These are phyloP conservation scores for Buceros bicornis DNA, from an alignment of 2,797 vertebrate genomes.

Conservation along the genomic window DNA sequence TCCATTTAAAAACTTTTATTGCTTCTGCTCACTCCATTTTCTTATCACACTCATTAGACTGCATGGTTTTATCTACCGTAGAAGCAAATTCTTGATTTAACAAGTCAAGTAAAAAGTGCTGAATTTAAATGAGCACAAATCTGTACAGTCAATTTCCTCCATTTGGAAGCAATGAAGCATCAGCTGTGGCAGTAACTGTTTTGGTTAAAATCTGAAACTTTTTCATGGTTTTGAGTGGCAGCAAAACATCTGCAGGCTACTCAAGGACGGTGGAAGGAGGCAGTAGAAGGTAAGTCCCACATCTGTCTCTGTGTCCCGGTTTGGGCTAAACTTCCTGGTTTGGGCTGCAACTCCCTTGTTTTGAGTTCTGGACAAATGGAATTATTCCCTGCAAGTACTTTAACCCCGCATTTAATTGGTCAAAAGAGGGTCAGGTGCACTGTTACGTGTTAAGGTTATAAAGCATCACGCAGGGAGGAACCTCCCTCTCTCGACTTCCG, in stretches of 20 bases:
- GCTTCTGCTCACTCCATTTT: not conserved
- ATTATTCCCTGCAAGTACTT: too few species aligned
- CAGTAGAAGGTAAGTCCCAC: not conserved
- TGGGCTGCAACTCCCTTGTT: too few species aligned
- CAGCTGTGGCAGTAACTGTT: not conserved
- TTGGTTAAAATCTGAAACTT: not conserved
- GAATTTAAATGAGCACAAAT: not conserved
- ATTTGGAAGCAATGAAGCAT: not conserved
- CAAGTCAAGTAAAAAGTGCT: not conserved
- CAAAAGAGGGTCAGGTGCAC: too few species aligned
- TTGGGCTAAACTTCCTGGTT: too few species aligned
- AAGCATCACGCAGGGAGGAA: too few species aligned
- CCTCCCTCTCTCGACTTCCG: too few species aligned
- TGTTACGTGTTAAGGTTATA: too few species aligned
- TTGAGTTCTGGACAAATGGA: too few species aligned
- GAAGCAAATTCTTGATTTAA: not conserved
- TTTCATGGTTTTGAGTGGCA: not conserved
- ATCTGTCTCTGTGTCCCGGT: not conserved
- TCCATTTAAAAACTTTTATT: not conserved
- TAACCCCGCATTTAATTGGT: too few species aligned
- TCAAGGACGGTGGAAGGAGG: fast-evolving
- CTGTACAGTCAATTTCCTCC: not conserved
- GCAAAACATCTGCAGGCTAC: not conserved
- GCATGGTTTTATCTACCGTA: not conserved
- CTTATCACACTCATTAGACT: not conserved